phyloP scores from a whole-genome alignment of 2,797 vertebrate genomes.

The Spheniscus humboldti region DNA sequence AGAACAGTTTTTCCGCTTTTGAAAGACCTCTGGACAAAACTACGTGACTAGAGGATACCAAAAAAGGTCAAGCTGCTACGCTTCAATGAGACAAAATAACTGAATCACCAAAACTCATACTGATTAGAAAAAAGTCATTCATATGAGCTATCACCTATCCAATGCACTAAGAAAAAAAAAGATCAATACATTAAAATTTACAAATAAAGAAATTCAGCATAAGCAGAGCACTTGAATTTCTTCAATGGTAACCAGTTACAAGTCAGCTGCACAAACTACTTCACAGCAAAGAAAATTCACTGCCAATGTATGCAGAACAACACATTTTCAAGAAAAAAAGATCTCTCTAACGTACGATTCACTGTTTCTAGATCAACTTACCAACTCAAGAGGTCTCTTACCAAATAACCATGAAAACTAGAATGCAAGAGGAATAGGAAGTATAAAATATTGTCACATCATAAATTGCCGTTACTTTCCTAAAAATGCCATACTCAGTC shows the following conservation, averaged over 20 bases:
- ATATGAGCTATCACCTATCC: background rate
- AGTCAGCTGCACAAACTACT: background rate
- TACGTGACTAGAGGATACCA: background rate
- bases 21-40: background rate
- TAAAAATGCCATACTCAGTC: background rate
- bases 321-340: background rate
- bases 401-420: background rate
- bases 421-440: background rate
- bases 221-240: background rate
- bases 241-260: background rate
- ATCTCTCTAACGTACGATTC: background rate
- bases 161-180: background rate
- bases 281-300: background rate
- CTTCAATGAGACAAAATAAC: background rate
- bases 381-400: background rate
- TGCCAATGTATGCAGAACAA: background rate
- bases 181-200: background rate
- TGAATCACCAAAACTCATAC: background rate
- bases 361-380: background rate
- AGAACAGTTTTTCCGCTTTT: background rate
- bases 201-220: background rate
- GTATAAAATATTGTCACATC: background rate
- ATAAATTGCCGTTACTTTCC: background rate
- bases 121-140: background rate
- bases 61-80: background rate